These are phyloP conservation scores for Hyles vespertilio DNA, from an alignment of 1,140 invertebrate species.

Conservation along the genomic window DNA sequence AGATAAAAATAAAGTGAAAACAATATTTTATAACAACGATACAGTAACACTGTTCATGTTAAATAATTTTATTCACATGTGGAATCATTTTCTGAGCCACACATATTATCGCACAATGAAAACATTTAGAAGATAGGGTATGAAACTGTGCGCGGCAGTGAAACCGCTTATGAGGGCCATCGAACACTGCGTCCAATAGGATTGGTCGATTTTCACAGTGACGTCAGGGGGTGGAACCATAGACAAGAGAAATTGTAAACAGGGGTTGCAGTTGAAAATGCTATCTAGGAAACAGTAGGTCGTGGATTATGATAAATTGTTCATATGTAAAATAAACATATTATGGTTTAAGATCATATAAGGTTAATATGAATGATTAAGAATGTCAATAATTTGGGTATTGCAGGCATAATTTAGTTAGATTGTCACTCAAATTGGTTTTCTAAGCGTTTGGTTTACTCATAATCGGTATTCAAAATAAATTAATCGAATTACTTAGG, in stretches of 20 bases:
- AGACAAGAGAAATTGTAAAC: constrained; percentile 55
- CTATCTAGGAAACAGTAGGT: neutral
- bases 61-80: constrained; percentile 53
- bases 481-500: too few relatives aligned
- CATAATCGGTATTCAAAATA: too few relatives aligned
- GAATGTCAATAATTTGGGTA: too few relatives aligned
- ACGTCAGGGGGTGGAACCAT: constrained; percentile 71
- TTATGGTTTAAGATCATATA: too few relatives aligned
- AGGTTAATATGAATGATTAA: too few relatives aligned
- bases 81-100: constrained; percentile 48
- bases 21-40: constrained; percentile 41
- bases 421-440: too few relatives aligned
- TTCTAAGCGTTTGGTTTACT: too few relatives aligned
- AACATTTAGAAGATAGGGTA: constrained; percentile 60
- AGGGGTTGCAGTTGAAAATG: constrained; percentile 37
- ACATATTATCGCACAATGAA: constrained; percentile 56
- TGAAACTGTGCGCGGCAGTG: constrained; percentile 54
- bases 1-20: constrained; percentile 57
- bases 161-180: constrained; percentile 54
- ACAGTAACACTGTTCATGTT: constrained; percentile 48
- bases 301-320: too few relatives aligned
- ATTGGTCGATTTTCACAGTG: constrained; percentile 73
- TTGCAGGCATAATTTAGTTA: too few relatives aligned
- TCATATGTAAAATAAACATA: too few relatives aligned
- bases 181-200: constrained; percentile 58